Base-by-base conservation (phyloP, 2,113 vertebrate species). In the Candoia aspera region DNA sequence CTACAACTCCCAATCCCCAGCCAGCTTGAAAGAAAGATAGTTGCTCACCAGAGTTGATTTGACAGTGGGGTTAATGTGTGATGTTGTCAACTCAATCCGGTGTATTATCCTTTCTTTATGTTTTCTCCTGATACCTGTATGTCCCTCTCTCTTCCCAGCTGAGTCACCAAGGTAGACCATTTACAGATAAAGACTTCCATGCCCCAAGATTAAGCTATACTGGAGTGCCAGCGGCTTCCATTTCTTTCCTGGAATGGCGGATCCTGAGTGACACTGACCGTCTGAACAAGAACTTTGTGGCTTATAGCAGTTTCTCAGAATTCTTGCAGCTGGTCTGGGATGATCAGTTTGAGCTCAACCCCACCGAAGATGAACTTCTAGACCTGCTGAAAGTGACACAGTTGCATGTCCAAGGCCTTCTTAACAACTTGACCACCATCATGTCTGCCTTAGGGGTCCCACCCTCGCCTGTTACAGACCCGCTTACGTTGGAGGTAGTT, bases 301-400 rank as follows among this genome's bases (percentile, higher is more conserved):
- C 96, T 73, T 97, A 97, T 87, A 37, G 60, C 21, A 92, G 93
- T 87, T 94, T 97, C 84, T 94, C 90, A 2, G 95, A 96, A 91
- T 96, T 97, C 62, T 93, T 97, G 26, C 95, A 95, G 86, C 94
- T 97, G 3, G 94, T 96, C 60, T 90, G 87, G 5, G 95, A 96
- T 0, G 96, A 97, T 90, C 97, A 97, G 79, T 60, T 33, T 0
- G 90, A 94, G 58, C 57, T 97, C 33, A 96, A 93, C 90, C 94
- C 93, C 2, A 23, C 15, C 3, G 93, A 94, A n/a, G 83, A 84
- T 12, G 83, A 93, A 19, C 94, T 97, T n/a, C 87, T 93, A 86
- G 91, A 92, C 12, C 92, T 95, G 92, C 93, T 97, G 0, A 53
- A 86, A 8, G 87, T 87, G 11, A 94, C 95, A 1, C 95, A 87